Base-by-base conservation (phyloP, 2,888 invertebrate species). In the Anoncus sp. region DNA sequence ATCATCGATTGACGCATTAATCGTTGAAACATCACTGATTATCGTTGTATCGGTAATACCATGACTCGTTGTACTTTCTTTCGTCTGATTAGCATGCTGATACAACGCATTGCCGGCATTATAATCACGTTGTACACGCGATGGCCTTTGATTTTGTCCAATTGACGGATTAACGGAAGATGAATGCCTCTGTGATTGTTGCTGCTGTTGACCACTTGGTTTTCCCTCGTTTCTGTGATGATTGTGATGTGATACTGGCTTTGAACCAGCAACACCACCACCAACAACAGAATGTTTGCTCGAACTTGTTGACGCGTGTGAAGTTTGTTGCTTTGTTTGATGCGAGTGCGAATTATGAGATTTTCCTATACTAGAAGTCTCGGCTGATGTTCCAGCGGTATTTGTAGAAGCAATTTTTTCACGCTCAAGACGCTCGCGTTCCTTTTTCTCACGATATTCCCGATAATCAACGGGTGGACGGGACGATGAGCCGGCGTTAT, bases 391-490 rank as follows among this genome's bases (percentile, higher is more conserved):
- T 20, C 20, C 43, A 1, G 24, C 18, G 14, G 22, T 14, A 14
- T 43, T 45, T n/a, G 63, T 14, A 20, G 83, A 83, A 88, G 91
- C 78, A 4, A 77, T 65, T 77, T 93, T 90, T 72, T 94, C 93
- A 1, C 93, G 87, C 73, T 94, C 94, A 79, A 94, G 91, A 35
- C 94, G 92, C 84, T 95, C 95, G n/a, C 93, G 91, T 69, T 93
- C 93, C 59, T 93, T 92, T 86, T 94, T 94, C 86, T 95, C 95
- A 22, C 94, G 92, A 87, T 95, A 95, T 10, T 94, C 92, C 71
- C 94, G 93, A 83, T 94, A 93, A 83, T 94, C 93, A 2, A 92
- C 92, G 60, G 91, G 90, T 27, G 92, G 88, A 72, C 92, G 87
- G 69, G 91, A 86, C 31, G 92, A 83, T 71, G 91, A 49, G 84